Evolutionary conservation across 2,888 invertebrate species (phyloP), one percentile per base, ranked within the genome.

Genomic region (Ophioninae sp.): DNA sequence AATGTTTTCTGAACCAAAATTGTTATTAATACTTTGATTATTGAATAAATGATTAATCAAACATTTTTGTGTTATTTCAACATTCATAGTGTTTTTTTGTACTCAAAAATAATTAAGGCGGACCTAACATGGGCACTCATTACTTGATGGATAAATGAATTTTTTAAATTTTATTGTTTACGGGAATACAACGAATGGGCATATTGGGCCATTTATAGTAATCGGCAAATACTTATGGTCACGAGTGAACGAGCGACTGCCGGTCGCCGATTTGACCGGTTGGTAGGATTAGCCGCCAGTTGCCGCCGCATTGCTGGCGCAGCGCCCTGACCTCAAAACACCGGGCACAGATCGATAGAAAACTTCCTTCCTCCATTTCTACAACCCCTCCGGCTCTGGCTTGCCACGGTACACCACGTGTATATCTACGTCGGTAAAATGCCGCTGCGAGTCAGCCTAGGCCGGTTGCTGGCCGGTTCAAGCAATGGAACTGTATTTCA

Each of bases 241-340:
- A 10, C 10, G 64, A 9, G 13, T 30, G 17, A 10, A 64, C 10
- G 76, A 64, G 72, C 71, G 68, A 78, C 69, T 69, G 78, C 81
- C 82, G 85, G 83, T 82, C 78, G 85, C 84, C 85, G 86, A 86
- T 88, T 86, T 84, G 78, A 79, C 85, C 86, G 83, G 84, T 86
- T 78, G 78, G 85, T 83, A 77, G 83, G 81, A 82, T 83, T 73
- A 83, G 79, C 82, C 84, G 85, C 87, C 89, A 86, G 87, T 88
- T 88, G 88, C 89, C 90, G 90, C 90, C 90, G 90, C 90, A 89
- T 90, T 89, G 89, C 88, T 92, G 92, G 91, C 92, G 92, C 92
- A 92, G 92, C 92, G 92, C 90, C 91, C 92, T 92, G 92, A 92
- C 92, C 92, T 91, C 92, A 91, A 92, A 92, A 92, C 89, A 88